Evolutionary conservation across 2,888 invertebrate species (phyloP), one percentile per base, ranked within the genome.

Genomic region (Amiota minor): DNA sequence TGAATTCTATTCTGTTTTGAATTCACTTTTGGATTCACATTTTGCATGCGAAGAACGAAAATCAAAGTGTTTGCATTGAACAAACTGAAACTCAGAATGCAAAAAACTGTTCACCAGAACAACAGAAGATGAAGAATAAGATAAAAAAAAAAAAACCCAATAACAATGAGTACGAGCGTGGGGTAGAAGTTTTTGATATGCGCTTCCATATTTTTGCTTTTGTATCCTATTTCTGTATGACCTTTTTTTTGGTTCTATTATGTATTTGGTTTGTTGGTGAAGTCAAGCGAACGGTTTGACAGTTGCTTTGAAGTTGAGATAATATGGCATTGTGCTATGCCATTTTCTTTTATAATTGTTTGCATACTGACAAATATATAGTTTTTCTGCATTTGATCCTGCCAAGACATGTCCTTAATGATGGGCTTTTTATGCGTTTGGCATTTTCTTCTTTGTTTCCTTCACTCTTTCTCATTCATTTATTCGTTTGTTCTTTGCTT

Each of bases 61-160:
- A 83, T 84, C 86, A 84, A 84, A 83, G 86, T 85, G 86, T 83
- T 83, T 84, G 84, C 84, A 84, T 84, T 83, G 79, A 73, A 75
- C 77, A 75, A 74, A 75, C 35, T 35, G 6, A 35, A 35, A 6
- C 35, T 35, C 35, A 35, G 35, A 35, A 35, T 35, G 35, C 35
- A 35, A 35, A 35, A 35, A 35, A 35, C 35, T 35, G 35, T 35
- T 35, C 23, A 64, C 45, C n/a, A 45, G 45, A 12, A 10, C 20
- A 16, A 16, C 56, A 14, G 10, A n/a, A 62, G 14, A 4, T 62
- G 20, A 62, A 35, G 35, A 4, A 35, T 35, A 35, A 35, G 35
- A 35, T 14, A 11, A 9, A 62, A 62, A 20, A 64, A 64, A 59
- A 70, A 50, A 64, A 70, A n/a, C 56, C 6, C 20, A 47, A 59